These are phyloP conservation scores for Urosaurus nigricauda DNA, from an alignment of 2,797 vertebrate genomes.

Conservation along the genomic window DNA sequence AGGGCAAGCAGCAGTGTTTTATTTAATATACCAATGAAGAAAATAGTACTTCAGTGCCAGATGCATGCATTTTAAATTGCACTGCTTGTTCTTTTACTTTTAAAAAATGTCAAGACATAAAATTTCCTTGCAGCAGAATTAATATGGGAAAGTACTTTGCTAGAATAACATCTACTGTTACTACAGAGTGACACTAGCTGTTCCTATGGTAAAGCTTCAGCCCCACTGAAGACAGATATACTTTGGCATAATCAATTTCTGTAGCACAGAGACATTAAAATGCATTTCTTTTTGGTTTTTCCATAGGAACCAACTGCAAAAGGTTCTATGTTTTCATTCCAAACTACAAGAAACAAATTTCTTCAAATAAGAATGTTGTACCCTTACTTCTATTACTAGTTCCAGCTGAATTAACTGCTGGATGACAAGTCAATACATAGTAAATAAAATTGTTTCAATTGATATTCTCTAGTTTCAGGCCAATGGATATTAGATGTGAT, in stretches of 20 bases:
- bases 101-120: background rate
- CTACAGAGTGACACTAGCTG: background rate
- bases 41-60: background rate
- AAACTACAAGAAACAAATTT: background rate
- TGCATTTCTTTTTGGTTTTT: background rate
- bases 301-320: background rate
- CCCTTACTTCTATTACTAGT: too few species aligned
- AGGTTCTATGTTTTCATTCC: background rate
- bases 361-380: background rate
- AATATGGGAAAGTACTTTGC: background rate
- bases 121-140: background rate
- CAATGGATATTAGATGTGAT: background rate
- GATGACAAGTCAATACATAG: background rate
- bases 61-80: background rate
- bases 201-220: background rate
- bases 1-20: conserved; percentile 48
- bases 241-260: background rate
- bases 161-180: background rate
- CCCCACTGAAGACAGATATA: background rate
- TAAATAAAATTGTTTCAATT: background rate
- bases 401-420: too few species aligned
- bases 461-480: background rate
- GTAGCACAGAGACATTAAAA: background rate
- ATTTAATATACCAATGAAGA: conserved; percentile 10
- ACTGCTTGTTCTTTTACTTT: conserved; percentile 6